Conservation (phyloP, 2,797 vertebrate species). For the Chelidonichthys spinosus region DNA sequence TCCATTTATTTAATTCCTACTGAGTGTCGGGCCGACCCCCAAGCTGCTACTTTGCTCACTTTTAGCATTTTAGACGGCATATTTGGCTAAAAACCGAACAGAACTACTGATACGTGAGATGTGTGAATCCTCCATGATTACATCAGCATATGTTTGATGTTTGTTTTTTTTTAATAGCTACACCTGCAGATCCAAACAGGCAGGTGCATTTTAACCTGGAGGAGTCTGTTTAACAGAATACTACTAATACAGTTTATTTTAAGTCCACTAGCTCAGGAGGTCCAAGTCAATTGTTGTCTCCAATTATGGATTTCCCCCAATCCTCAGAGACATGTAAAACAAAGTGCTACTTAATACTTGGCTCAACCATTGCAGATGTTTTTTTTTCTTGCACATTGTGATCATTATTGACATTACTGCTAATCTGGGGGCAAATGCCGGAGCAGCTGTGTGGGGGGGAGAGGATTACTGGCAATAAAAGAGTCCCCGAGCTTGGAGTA, state of each 20-base stretch:
- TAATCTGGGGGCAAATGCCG: conserved; percentile 77
- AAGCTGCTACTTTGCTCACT: too few relatives aligned
- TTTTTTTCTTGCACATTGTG: conserved; percentile 61
- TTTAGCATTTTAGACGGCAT: too few relatives aligned
- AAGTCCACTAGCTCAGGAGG: conserved; percentile 38
- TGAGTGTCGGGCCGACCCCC: too few relatives aligned
- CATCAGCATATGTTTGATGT: not conserved
- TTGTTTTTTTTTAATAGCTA: conserved; percentile 1
- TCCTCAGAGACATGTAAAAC: conserved; percentile 71
- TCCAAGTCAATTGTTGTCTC: conserved; percentile 59
- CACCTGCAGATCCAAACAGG: not conserved
- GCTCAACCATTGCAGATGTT: conserved; percentile 62
- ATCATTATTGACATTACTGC: conserved; percentile 80
- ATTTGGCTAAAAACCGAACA: too few relatives aligned
- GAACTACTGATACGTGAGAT: too few relatives aligned
- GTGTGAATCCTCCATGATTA: not conserved
- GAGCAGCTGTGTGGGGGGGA: conserved; percentile 60
- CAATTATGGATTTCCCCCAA: conserved; percentile 63
- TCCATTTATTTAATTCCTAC: too few relatives aligned
- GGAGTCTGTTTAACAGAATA: conserved; percentile 6
- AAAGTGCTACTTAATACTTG: conserved; percentile 77
- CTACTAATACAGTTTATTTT: conserved; percentile 36
- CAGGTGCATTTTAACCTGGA: not conserved
- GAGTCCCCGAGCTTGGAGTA: conserved; percentile 59
- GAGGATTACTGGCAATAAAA: conserved; percentile 69